A percentile compares a stretch with the other conserved stretches of the same genome.
Conservation (phyloP, 2,113 vertebrate genomes). For the Panthera tigris region DNA sequence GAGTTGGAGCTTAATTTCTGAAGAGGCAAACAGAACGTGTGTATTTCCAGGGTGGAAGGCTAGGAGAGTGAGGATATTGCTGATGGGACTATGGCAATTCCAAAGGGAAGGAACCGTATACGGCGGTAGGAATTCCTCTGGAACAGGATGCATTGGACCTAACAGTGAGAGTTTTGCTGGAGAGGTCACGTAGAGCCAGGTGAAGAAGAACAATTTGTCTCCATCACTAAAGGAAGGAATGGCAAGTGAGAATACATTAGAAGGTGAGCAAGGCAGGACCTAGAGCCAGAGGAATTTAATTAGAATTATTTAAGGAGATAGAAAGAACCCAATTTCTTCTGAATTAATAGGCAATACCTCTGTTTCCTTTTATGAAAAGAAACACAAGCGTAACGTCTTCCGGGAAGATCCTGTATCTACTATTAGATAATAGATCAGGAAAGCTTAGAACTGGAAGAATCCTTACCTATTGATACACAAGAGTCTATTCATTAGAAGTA, state of each 20-base stretch:
- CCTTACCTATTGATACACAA: slow-evolving; percentile 62
- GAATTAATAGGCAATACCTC: background rate
- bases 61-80: background rate
- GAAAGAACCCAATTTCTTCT: background rate
- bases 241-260: background rate
- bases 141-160: background rate
- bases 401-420: slow-evolving; percentile 55
- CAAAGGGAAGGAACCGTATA: background rate
- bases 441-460: slow-evolving; percentile 64
- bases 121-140: background rate
- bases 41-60: background rate
- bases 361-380: slow-evolving; percentile 54
- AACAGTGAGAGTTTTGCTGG: background rate
- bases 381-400: slow-evolving; percentile 44
- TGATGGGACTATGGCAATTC: background rate
- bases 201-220: background rate
- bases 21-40: background rate
- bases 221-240: background rate
- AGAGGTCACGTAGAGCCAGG: background rate
- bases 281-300: background rate
- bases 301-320: slow-evolving; percentile 32
- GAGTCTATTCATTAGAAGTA: slow-evolving; percentile 64
- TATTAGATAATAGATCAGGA: slow-evolving; percentile 61
- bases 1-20: background rate
- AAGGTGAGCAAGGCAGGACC: background rate